Base-by-base conservation (phyloP, 2,797 vertebrate species). In the Tarsius wallacei region DNA sequence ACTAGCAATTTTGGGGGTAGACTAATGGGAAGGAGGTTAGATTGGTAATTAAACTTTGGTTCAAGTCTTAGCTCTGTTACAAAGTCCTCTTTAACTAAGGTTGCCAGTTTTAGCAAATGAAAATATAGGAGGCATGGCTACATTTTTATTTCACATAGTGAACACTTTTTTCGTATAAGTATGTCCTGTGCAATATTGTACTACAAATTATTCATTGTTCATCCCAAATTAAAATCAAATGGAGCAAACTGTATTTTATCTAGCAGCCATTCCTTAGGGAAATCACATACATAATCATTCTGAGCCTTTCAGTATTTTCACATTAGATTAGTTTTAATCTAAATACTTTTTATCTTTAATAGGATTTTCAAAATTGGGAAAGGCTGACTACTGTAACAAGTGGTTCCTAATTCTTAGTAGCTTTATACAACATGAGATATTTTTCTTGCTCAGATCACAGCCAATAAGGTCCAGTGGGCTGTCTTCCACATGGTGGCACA, bases 201-300 rank as follows among this genome's bases (percentile, higher is more conserved):
- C 16, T 66, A 80, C 81, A 76, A 81, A 51, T 24, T 70, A 95
- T 22, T 88, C 36, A 33, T 42, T 95, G 28, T 77, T 77, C 47
- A 94, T 59, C 57, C 49, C n/a, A 87, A 85, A 94, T 87, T 85
- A 93, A 92, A 71, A 93, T 74, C 82, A 80, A 84, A 83, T 12
- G 49, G n/a, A 51, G 22, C 7, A 66, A 36, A 36, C n/a, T 88
- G 2, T 77, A 47, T 91, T 93, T 68, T 89, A 59, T 66, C 59
- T 78, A 51, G 2, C 31, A 95, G 61, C 1, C 1, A 11, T 91
- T 91, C 74, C 55, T 77, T 82, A 82, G 26, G 53, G 70, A 78
- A 76, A 93, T 82, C 31, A 63, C 31, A 77, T 28, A 49, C 0
- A 14, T 73, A 61, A 76, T 83, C 63, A 91, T 89, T 78, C 26